Evolutionary conservation across 2,797 vertebrate species (phyloP).

Genomic region (Acipenser transmontanus): DNA sequence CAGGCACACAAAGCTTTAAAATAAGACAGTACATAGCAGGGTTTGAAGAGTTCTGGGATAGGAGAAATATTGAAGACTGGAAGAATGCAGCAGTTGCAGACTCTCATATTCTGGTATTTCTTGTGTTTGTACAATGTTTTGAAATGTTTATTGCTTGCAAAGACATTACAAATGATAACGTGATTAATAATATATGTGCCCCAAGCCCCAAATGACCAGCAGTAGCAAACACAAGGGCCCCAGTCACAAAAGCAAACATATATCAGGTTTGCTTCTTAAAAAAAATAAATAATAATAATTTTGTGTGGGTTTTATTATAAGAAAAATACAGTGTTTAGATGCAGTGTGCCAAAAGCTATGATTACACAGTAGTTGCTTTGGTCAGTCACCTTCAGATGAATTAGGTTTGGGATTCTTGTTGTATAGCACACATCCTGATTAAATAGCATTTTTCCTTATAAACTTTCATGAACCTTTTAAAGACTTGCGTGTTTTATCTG

Average conservation of each 20-base stretch:
- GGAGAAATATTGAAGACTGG: not conserved
- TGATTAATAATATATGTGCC: constrained; percentile 10
- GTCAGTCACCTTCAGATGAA: not conserved
- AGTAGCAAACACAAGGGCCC: constrained; percentile 7
- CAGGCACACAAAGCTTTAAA: no score
- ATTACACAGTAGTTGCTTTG: not conserved
- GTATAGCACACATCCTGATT: not conserved
- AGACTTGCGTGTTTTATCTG: not conserved
- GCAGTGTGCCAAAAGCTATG: not conserved
- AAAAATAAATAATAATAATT: no score
- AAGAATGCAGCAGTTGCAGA: constrained; percentile 2
- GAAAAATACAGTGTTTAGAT: not conserved
- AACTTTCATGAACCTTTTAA: constrained; percentile 1
- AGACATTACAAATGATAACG: constrained; percentile 13
- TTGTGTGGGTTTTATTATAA: not conserved
- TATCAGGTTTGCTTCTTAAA: not conserved
- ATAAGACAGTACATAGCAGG: no score
- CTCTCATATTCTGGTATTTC: constrained; percentile 6
- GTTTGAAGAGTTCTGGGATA: not conserved
- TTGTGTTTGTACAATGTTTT: not conserved
- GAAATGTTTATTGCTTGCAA: constrained; percentile 10
- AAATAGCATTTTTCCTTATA: not conserved
- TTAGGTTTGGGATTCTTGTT: not conserved
- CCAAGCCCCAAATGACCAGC: not conserved
- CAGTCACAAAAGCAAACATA: constrained; percentile 7